These are phyloP conservation scores for Trachythela sp. DNA, from an alignment of 64 coral and sea anemone genomes.

Conservation along the genomic window DNA sequence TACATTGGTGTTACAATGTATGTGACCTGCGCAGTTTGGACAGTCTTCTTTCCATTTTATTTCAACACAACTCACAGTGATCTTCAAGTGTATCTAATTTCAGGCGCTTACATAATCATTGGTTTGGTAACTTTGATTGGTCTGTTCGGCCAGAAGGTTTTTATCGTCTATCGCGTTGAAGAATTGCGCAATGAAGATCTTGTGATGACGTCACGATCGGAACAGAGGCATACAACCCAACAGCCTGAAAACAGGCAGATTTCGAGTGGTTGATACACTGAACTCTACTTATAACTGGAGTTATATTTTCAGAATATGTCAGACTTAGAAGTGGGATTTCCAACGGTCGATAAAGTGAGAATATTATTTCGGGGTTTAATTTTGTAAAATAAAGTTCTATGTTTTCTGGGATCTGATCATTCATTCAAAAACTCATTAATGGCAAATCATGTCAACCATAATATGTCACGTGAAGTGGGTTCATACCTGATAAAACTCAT, in stretches of 20 bases:
- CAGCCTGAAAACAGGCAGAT: too few species aligned
- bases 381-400: too few species aligned
- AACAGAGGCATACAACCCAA: not conserved
- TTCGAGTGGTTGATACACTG: not conserved
- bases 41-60: conserved; percentile 32
- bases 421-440: too few species aligned
- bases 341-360: too few species aligned
- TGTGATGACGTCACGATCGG: not conserved
- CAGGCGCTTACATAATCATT: not conserved
- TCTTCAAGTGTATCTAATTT: not conserved
- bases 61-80: conserved; percentile 23
- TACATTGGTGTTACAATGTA: conserved; percentile 48
- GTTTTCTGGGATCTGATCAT: too few species aligned
- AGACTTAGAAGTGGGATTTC: too few species aligned
- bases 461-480: too few species aligned
- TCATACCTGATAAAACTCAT: too few species aligned
- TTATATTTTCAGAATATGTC: too few species aligned
- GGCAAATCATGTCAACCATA: too few species aligned
- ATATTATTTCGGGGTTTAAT: too few species aligned
- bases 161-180: not conserved
- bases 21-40: conserved; percentile 43
- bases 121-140: not conserved
- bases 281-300: too few species aligned
- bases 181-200: not conserved
- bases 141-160: not conserved